Percentiles rank a stretch among this genome's conserved stretches.
Conservation (phyloP, 2,888 invertebrate genomes). For the Siphlonurus alternatus region DNA sequence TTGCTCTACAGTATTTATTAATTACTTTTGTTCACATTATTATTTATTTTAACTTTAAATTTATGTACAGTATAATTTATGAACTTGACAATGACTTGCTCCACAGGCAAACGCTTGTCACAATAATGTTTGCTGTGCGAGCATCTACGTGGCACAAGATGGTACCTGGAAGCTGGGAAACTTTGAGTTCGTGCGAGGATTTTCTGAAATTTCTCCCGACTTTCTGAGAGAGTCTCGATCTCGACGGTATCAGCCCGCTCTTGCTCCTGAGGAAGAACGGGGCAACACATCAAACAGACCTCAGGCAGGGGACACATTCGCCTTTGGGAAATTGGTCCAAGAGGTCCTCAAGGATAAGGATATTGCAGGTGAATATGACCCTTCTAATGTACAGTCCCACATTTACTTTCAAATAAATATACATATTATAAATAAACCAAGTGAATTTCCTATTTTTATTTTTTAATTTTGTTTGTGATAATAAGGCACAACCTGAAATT, state of each 20-base stretch:
- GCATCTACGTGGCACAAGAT: constrained; percentile 66
- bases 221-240: constrained; percentile 49
- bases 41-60: no score
- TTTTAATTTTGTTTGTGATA: no score
- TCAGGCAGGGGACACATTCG: constrained; percentile 52
- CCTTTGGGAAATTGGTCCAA: constrained; percentile 56
- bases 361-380: not conserved
- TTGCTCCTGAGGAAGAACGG: constrained; percentile 52
- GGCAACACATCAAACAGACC: constrained; percentile 24
- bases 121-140: constrained; percentile 62
- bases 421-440: not conserved
- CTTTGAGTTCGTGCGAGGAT: constrained; percentile 48
- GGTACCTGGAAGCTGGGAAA: constrained; percentile 81
- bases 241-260: constrained; percentile 47
- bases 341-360: constrained; percentile 38
- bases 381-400: no score
- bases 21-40: no score
- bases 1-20: no score
- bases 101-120: constrained; percentile 58
- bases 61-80: no score
- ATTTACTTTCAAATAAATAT: not conserved
- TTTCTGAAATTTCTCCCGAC: constrained; percentile 39
- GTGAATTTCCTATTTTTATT: no score
- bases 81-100: no score
- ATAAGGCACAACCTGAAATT: no score